Evolutionary conservation across 2,797 vertebrate genomes (phyloP).

Genomic region (Phoebastria nigripes): DNA sequence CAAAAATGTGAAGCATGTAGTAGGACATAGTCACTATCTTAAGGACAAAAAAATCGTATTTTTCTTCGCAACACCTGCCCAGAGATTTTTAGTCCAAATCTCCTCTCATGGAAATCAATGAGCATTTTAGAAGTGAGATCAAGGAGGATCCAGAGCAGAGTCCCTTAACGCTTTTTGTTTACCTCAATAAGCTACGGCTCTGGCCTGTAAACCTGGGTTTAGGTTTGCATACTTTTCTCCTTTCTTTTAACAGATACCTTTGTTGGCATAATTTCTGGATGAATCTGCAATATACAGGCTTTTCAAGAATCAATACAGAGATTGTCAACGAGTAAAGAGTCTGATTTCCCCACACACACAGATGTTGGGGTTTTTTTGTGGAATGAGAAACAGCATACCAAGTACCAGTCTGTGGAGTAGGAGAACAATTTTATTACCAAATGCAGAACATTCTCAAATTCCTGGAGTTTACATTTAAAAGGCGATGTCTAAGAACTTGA

Average conservation of each 20-base stretch:
- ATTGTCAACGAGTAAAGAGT: neutral
- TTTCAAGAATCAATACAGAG: neutral
- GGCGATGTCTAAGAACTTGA: neutral
- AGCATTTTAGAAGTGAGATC: neutral
- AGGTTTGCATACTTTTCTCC: neutral
- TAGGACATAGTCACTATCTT: neutral
- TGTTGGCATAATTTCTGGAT: neutral
- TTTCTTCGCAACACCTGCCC: neutral
- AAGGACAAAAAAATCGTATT: neutral
- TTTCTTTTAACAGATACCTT: neutral
- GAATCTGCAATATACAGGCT: neutral
- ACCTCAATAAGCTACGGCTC: neutral
- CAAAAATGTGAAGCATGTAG: neutral
- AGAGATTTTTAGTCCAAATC: neutral
- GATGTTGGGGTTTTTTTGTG: accelerated
- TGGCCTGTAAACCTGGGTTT: neutral
- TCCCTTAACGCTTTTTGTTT: neutral
- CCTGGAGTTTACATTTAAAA: neutral
- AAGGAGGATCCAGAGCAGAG: neutral
- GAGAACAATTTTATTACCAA: neutral
- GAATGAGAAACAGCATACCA: neutral
- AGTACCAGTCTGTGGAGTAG: neutral
- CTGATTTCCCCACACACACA: neutral
- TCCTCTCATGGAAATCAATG: neutral
- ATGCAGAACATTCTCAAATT: neutral